Evolutionary conservation across 1,140 invertebrate genomes (phyloP).

Genomic region (Drosophila pectinifera): DNA sequence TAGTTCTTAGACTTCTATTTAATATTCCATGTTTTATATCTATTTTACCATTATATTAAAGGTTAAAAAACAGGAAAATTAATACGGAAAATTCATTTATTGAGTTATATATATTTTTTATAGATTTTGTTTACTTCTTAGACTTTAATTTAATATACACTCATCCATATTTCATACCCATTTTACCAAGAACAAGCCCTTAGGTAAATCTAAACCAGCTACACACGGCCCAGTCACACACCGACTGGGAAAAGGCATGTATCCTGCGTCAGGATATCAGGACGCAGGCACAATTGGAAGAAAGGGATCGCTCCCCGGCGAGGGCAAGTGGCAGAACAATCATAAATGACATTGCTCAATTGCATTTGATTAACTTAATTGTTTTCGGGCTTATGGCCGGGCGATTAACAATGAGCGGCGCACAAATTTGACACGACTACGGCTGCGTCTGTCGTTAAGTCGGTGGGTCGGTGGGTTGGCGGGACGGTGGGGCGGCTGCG

Average conservation of each 20-base stretch:
- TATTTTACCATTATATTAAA: too few species aligned
- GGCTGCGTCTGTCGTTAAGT: slow-evolving; percentile 56
- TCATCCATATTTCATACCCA: too few species aligned
- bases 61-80: neutral
- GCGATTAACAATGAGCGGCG: slow-evolving; percentile 76
- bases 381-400: slow-evolving; percentile 76
- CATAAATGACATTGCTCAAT: slow-evolving; percentile 83
- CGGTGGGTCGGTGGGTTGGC: slow-evolving; percentile 18
- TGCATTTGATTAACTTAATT: slow-evolving; percentile 83
- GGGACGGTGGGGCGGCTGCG: neutral
- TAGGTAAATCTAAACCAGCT: too few species aligned
- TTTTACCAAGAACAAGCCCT: too few species aligned
- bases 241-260: neutral
- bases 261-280: neutral
- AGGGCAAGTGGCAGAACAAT: slow-evolving; percentile 66
- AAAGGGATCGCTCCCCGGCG: slow-evolving; percentile 30
- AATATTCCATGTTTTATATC: too few species aligned
- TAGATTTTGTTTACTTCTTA: too few species aligned
- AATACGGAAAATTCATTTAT: too few species aligned
- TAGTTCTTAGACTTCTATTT: too few species aligned
- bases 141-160: too few species aligned
- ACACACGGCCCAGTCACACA: too few species aligned
- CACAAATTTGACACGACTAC: slow-evolving; percentile 74
- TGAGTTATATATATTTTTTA: too few species aligned
- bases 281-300: slow-evolving; percentile 5